These are phyloP conservation scores for Stichopus chloronotus DNA, from an alignment of 35 echinoderm and acorn worm species.

Conservation along the genomic window DNA sequence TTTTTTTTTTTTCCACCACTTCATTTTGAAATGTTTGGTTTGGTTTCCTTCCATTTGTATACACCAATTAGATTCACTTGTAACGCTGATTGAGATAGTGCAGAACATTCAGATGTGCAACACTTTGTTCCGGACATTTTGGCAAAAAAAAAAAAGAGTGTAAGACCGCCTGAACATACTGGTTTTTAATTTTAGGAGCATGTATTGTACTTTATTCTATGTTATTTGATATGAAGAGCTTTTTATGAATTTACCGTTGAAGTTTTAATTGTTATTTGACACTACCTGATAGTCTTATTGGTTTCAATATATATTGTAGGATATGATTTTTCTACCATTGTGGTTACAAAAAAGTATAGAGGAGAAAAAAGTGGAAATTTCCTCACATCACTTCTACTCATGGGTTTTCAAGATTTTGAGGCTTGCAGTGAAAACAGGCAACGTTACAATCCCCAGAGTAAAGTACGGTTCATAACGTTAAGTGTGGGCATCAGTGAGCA, in stretches of 20 bases:
- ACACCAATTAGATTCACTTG: too few species aligned
- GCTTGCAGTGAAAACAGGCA: background rate
- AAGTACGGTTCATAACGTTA: background rate
- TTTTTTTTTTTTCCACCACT: too few species aligned
- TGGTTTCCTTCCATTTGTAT: too few species aligned
- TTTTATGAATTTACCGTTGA: background rate
- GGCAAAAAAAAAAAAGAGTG: too few species aligned
- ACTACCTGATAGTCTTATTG: too few species aligned
- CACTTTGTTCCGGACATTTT: too few species aligned
- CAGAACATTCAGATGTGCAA: too few species aligned
- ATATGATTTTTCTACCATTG: conserved; percentile 6
- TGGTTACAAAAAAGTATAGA: background rate
- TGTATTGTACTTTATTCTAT: background rate
- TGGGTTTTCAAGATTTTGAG: background rate
- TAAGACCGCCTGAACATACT: too few species aligned
- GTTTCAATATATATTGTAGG: background rate
- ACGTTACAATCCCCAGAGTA: background rate
- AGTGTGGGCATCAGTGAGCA: background rate
- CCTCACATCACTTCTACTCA: background rate
- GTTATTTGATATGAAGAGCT: conserved; percentile 5
- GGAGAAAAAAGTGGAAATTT: background rate
- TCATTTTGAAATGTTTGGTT: too few species aligned
- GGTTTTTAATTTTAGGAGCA: background rate
- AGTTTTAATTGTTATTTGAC: background rate
- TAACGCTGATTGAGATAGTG: too few species aligned